Evolutionary conservation across 2,797 vertebrate genomes (phyloP).

Genomic region (Brachyrhaphis roseni): DNA sequence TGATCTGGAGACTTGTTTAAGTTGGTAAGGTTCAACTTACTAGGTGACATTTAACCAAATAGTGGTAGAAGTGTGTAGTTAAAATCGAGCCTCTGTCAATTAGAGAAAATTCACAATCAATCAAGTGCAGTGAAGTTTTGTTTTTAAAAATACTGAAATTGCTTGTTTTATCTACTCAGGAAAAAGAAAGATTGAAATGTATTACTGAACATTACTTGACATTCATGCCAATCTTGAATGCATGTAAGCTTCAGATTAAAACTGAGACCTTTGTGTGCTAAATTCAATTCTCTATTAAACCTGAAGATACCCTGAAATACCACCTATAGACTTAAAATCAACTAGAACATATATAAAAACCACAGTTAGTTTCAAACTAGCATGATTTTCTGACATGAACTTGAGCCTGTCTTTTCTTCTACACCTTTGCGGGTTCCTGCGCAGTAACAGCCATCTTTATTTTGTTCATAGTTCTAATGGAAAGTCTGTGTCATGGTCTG

Average conservation of each 20-base stretch:
- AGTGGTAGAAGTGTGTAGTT: not conserved
- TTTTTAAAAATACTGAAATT: not conserved
- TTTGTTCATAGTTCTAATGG: slow-evolving; percentile 99
- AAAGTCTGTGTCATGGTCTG: slow-evolving; percentile 99
- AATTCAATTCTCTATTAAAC: slow-evolving; percentile 11
- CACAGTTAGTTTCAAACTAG: not conserved
- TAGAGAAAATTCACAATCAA: not conserved
- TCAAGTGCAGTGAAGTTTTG: not conserved
- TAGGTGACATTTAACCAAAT: not conserved
- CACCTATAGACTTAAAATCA: not conserved
- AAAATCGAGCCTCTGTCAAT: not conserved
- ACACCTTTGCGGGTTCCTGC: slow-evolving; percentile 78
- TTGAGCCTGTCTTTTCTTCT: slow-evolving; percentile 78
- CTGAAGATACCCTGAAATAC: slow-evolving; percentile 50
- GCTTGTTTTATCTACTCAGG: not conserved
- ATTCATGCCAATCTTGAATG: not conserved
- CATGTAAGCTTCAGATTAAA: not conserved
- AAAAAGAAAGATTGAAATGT: not conserved
- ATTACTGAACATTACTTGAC: not conserved
- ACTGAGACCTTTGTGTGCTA: not conserved
- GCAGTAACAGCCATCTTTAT: slow-evolving; percentile 91
- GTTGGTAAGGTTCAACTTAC: not conserved
- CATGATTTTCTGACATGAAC: slow-evolving; percentile 64
- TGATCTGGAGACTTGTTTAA: not conserved
- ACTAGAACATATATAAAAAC: not conserved